Evolutionary conservation across 2,888 invertebrate species (phyloP).

Genomic region (Dryobota labecula): DNA sequence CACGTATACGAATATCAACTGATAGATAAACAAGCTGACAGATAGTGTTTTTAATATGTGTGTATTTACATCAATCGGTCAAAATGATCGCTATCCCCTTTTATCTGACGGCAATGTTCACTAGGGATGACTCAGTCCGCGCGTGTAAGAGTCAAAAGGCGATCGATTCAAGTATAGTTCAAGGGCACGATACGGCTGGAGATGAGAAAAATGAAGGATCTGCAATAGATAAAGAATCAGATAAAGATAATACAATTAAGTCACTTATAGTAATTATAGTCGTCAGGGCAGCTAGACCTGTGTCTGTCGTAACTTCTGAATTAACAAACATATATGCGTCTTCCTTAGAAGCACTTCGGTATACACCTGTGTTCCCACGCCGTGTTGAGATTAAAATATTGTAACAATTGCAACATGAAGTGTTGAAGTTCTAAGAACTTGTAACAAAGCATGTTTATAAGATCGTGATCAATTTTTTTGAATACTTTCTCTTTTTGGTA

Average conservation of each 20-base stretch:
- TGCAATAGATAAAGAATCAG: background rate
- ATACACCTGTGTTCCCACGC: background rate
- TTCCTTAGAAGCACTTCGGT: background rate
- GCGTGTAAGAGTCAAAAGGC: background rate
- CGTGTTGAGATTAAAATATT: background rate
- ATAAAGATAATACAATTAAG: background rate
- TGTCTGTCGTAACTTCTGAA: background rate
- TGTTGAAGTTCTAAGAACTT: background rate
- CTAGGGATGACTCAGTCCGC: slow-evolving; percentile 1
- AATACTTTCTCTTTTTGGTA: too few relatives aligned
- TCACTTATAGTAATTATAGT: background rate
- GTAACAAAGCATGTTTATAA: background rate
- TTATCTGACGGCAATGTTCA: slow-evolving; percentile 4
- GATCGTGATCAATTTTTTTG: too few relatives aligned
- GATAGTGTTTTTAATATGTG: slow-evolving; percentile 14
- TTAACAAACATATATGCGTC: background rate
- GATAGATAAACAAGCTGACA: slow-evolving; percentile 8
- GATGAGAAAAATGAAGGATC: background rate
- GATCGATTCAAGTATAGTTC: background rate
- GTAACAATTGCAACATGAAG: background rate
- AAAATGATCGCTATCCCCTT: background rate
- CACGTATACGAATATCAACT: slow-evolving; percentile 13
- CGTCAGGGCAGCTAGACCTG: background rate
- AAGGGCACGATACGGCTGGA: background rate
- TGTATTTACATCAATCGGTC: slow-evolving; percentile 8